A percentile compares a stretch with the other conserved stretches of the same genome.
These are phyloP conservation scores for Otus sunia DNA, from an alignment of 2,113 vertebrate genomes.

Conservation along the genomic window DNA sequence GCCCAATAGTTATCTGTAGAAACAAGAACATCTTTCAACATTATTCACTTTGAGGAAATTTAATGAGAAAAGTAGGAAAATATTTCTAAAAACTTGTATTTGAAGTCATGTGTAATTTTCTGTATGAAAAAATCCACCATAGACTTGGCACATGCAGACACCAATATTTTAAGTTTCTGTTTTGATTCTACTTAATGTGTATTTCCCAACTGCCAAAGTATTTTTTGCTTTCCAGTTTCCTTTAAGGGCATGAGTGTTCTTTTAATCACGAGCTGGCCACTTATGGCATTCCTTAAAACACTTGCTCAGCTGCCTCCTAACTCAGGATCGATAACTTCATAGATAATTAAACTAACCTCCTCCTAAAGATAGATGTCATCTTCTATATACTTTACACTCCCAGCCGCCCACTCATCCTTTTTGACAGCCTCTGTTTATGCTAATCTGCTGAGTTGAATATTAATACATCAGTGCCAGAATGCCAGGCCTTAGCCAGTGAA, in stretches of 20 bases:
- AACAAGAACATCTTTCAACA: background rate
- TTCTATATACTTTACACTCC: background rate
- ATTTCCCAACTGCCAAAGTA: background rate
- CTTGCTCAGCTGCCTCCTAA: background rate
- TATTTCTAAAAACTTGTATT: background rate
- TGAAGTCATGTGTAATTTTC: background rate
- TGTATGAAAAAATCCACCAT: background rate
- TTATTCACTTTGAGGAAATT: background rate
- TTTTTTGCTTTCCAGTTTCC: background rate
- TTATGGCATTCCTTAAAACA: background rate
- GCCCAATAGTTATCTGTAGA: background rate
- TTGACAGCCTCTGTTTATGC: background rate
- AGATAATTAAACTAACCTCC: slow-evolving; percentile 18
- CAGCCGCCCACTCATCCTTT: background rate
- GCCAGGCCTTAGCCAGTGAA: background rate
- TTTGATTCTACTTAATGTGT: background rate
- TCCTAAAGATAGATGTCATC: slow-evolving; percentile 11
- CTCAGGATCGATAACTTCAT: background rate
- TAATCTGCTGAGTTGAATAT: background rate
- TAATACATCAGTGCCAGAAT: background rate
- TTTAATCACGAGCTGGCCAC: background rate
- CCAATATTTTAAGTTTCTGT: background rate
- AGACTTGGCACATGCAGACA: background rate
- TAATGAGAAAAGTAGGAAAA: background rate
- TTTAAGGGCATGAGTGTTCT: background rate